These are phyloP conservation scores for Pilophorus perplexus DNA, from an alignment of 2,888 invertebrate genomes.

Conservation along the genomic window DNA sequence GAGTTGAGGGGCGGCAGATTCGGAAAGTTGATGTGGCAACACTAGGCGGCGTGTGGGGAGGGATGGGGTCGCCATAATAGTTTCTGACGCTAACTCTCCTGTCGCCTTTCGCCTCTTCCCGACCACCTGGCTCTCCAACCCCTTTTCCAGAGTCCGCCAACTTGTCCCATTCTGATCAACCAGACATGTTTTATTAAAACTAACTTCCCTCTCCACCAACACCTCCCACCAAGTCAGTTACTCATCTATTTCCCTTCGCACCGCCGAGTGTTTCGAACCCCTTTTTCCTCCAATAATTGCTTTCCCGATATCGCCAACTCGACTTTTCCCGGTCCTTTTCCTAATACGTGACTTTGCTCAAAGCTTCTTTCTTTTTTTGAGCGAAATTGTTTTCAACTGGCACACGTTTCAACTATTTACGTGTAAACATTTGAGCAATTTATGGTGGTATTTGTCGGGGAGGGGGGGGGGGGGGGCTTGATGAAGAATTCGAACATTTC, in stretches of 20 bases:
- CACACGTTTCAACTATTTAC: too few relatives aligned
- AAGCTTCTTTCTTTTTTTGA: background rate
- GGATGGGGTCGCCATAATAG: slow-evolving; percentile 22
- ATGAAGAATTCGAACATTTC: too few relatives aligned
- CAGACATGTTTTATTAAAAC: slow-evolving; percentile 33
- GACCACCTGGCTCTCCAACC: slow-evolving; percentile 24
- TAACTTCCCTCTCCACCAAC: slow-evolving; percentile 27
- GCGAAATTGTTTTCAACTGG: too few relatives aligned
- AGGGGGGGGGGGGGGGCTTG: too few relatives aligned
- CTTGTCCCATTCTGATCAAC: slow-evolving; percentile 32
- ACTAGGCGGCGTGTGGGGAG: too few relatives aligned
- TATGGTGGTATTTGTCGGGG: too few relatives aligned
- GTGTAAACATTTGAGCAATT: too few relatives aligned
- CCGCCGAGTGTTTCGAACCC: background rate
- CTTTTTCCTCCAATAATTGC: slow-evolving; percentile 3
- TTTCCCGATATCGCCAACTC: background rate
- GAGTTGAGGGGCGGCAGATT: background rate
- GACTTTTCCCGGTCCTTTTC: background rate
- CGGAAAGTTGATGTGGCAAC: slow-evolving; percentile 27
- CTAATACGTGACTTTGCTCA: background rate
- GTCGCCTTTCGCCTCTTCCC: slow-evolving; percentile 3
- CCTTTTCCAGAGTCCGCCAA: slow-evolving; percentile 3
- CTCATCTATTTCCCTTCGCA: slow-evolving; percentile 17
- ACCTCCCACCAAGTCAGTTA: slow-evolving; percentile 23
- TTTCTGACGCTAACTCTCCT: slow-evolving; percentile 27